Base-by-base conservation (phyloP, 2,797 vertebrate species). In the Discoglossus pictus region DNA sequence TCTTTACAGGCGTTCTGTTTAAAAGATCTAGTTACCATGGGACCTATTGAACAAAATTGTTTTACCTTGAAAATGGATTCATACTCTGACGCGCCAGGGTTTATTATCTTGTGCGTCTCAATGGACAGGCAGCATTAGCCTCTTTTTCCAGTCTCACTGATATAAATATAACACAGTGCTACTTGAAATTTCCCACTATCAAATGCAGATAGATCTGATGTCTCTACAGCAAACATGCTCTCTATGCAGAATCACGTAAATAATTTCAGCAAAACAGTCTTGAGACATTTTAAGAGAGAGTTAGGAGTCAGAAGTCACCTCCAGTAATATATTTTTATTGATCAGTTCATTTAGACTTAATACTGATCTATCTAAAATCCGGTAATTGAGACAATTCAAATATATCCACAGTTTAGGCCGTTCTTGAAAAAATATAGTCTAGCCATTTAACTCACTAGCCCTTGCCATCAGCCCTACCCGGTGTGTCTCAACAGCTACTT, bases 81-180 rank as follows among this genome's bases (percentile, higher is more conserved):
- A 12, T 50, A 24, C 47, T 50, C 18, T 24, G 27, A 50, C 9
- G 8, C 20, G 24, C 8, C 47, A 50, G 8, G 17, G 20, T 7
- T 46, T 46, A 51, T 51, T 34, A 51, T 20, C 6, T 15, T 25
- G 6, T 42, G 38, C 27, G 36, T 40, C 54, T 58, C 38, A 42
- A 15, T 25, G 21, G 38, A 58, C 21, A 40, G 38, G 11, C 34
- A 36, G 42, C 54, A 58, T 58, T 58, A 58, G 38, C 54, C 54
- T 16, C 16, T 20, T 58, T 42, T 21, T 27, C 13, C 54, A 40
- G 36, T 42, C n/a, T 10, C 36, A 58, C 8, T 42, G 36, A 36
- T 42, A 25, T 58, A 58, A 58, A 24, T 58, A 38, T 42, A 58
- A 42, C n/a, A 42, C 12, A 42, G 36, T 16, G n/a, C 36, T 4